These are phyloP conservation scores for Natrix natrix DNA, from an alignment of 2,797 vertebrate genomes.

Conservation along the genomic window DNA sequence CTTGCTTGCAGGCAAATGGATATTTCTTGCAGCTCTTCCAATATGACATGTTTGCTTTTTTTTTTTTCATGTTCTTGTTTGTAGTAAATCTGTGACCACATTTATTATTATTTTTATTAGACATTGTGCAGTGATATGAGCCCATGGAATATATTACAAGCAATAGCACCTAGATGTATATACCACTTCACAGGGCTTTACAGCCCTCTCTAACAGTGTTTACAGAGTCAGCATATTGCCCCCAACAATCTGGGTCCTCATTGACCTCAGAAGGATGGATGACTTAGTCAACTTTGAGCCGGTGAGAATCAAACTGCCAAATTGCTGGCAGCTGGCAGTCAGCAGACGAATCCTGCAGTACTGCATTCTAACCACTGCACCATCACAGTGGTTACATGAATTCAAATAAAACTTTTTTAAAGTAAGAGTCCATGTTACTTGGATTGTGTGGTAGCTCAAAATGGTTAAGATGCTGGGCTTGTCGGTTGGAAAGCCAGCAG, in stretches of 20 bases:
- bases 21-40: not conserved
- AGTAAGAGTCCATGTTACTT: not conserved
- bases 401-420: not conserved
- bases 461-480: not conserved
- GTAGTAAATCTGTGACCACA: not conserved
- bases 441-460: not conserved
- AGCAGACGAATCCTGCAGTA: too few relatives aligned
- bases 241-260: not conserved
- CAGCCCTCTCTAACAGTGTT: not conserved
- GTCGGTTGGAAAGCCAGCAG: not conserved
- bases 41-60: not conserved
- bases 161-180: not conserved
- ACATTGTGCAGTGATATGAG: not conserved
- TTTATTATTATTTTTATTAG: not conserved
- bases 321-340: too few relatives aligned
- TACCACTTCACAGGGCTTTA: not conserved
- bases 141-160: not conserved
- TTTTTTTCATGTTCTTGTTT: not conserved
- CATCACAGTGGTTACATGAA: not conserved
- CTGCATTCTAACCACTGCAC: too few relatives aligned
- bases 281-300: not conserved
- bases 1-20: not conserved
- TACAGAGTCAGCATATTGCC: not conserved
- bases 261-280: not conserved
- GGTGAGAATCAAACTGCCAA: too few relatives aligned